Conservation (phyloP, 2,888 invertebrate species). For the Pterostichus madidus region DNA sequence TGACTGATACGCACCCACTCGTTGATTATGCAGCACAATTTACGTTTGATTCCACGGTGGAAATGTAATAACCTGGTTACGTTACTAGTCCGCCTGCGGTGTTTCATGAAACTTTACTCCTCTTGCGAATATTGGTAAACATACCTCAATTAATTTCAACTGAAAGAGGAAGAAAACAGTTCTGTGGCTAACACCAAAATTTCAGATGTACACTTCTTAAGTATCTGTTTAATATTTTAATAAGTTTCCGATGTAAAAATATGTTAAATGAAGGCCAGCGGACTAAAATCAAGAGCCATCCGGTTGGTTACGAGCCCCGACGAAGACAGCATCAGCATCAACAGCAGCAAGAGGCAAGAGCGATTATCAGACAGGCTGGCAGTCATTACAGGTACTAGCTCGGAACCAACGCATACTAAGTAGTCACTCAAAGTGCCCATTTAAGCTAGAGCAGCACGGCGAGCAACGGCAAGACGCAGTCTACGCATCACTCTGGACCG, state of each 20-base stretch:
- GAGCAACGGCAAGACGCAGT: slow-evolving; percentile 7
- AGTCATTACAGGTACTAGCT: slow-evolving; percentile 60
- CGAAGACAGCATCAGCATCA: not conserved
- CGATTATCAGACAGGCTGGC: slow-evolving; percentile 44
- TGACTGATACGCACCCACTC: slow-evolving; percentile 53
- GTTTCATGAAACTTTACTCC: not conserved
- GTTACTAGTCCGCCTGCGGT: not conserved
- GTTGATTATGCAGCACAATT: slow-evolving; percentile 48
- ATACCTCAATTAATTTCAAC: not conserved
- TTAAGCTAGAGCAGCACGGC: slow-evolving; percentile 54
- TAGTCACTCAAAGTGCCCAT: slow-evolving; percentile 59
- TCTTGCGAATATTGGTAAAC: not conserved
- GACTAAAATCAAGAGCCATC: slow-evolving; percentile 2
- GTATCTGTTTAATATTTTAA: slow-evolving; percentile 50
- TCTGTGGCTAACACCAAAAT: not conserved
- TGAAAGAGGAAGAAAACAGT: not conserved
- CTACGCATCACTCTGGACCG: slow-evolving; percentile 13
- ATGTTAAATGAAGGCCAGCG: slow-evolving; percentile 28
- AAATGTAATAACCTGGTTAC: slow-evolving; percentile 41
- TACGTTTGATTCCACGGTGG: slow-evolving; percentile 43
- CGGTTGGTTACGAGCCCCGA: not conserved
- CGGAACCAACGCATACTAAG: slow-evolving; percentile 60
- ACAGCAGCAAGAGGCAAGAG: slow-evolving; percentile 8
- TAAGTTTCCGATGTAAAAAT: slow-evolving; percentile 26
- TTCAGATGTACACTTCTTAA: slow-evolving; percentile 16